Percentiles rank a stretch among this genome's conserved stretches.
Conservation (phyloP, 2,113 vertebrate species). For the Mus musculus region DNA sequence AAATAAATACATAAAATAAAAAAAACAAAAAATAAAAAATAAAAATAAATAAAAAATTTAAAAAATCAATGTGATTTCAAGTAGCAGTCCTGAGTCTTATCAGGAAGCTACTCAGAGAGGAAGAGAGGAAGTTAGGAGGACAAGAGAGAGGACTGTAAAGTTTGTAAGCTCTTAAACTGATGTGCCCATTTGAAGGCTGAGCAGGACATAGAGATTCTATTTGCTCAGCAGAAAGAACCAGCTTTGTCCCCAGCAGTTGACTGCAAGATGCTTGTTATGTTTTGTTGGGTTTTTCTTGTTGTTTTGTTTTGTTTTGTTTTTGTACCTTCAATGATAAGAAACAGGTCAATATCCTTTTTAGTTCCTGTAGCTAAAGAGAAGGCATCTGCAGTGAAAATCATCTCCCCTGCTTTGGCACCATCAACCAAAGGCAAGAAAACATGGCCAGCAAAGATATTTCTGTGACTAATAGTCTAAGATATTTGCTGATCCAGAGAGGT, state of each 20-base stretch:
- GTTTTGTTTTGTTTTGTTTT: background rate
- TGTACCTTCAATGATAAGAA: conserved; percentile 61
- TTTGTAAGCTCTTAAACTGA: background rate
- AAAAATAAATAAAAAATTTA: too few relatives aligned
- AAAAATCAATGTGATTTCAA: conserved; percentile 32
- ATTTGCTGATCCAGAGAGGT: conserved; percentile 64
- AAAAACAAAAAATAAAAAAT: background rate
- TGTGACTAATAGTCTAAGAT: background rate
- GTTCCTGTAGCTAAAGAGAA: conserved; percentile 56
- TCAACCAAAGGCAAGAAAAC: conserved; percentile 66
- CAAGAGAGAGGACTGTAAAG: background rate
- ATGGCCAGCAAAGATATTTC: conserved; percentile 45
- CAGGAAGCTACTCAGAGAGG: background rate
- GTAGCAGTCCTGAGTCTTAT: background rate
- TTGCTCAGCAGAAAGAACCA: conserved; percentile 67
- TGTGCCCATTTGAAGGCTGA: background rate
- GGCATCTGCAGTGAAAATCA: conserved; percentile 50
- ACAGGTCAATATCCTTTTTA: conserved; percentile 51
- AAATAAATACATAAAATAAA: background rate
- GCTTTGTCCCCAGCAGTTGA: background rate
- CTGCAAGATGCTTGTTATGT: conserved; percentile 33
- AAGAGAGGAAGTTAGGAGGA: background rate
- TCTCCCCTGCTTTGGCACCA: conserved; percentile 37
- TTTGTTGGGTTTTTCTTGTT: too few relatives aligned
- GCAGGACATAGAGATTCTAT: background rate